phyloP scores from a whole-genome alignment of 2,113 vertebrate genomes.

The Nasalis larvatus region DNA sequence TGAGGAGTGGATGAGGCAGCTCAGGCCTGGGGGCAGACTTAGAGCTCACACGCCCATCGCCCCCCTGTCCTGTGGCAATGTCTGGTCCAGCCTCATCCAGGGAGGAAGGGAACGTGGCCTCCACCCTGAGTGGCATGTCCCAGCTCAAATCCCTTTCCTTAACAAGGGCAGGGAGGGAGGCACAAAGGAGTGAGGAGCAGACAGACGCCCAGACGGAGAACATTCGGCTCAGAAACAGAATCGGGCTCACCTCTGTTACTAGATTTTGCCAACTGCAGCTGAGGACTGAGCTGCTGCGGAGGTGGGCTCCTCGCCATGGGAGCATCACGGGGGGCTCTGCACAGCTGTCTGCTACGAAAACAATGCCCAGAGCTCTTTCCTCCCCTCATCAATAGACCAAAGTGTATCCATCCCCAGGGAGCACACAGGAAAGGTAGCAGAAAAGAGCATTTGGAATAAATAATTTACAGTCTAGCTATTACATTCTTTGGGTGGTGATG shows the following conservation, averaged over 20 bases:
- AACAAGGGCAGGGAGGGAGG: neutral
- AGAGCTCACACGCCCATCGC: neutral
- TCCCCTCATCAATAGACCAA: neutral
- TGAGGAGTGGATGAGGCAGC: neutral
- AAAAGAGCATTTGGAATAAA: neutral
- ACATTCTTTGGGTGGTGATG: neutral
- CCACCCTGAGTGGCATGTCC: neutral
- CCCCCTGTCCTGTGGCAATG: neutral
- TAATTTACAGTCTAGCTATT: constrained; percentile 19
- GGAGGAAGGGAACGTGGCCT: neutral
- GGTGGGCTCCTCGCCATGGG: neutral
- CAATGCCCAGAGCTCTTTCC: neutral
- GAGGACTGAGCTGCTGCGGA: rapidly evolving
- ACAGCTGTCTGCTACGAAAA: rapidly evolving
- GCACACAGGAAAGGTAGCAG: neutral
- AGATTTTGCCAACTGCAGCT: rapidly evolving
- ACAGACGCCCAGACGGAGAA: rapidly evolving
- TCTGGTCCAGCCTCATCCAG: neutral
- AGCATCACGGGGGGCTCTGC: rapidly evolving
- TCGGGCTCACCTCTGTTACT: neutral
- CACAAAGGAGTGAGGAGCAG: rapidly evolving
- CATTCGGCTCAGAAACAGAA: neutral
- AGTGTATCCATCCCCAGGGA: constrained; percentile 5
- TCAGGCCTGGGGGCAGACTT: neutral
- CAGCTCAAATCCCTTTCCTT: neutral